Evolutionary conservation across 2,113 vertebrate species (phyloP).

Genomic region (Synchiropus splendidus): DNA sequence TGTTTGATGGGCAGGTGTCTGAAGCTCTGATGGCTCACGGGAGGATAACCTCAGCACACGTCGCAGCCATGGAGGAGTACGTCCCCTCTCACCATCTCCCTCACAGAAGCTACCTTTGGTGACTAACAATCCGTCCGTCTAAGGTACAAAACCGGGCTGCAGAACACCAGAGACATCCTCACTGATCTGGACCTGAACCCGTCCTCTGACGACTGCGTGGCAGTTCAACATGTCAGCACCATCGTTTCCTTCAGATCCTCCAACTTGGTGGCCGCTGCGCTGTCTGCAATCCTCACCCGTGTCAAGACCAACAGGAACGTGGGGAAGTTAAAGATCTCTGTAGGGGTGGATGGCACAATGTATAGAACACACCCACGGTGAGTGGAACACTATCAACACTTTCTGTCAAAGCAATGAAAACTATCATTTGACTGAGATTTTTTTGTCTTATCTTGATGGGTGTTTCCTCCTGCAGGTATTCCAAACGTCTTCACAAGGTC

Average conservation of each 20-base stretch:
- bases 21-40: conserved; percentile 93
- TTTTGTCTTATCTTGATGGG: not conserved
- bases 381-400: conserved; percentile 46
- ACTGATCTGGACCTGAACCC: conserved; percentile 89
- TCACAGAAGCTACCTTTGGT: too few species aligned
- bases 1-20: conserved; percentile 91
- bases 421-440: not conserved
- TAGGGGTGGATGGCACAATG: conserved; percentile 93
- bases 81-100: conserved; percentile 27
- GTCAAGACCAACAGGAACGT: conserved; percentile 86
- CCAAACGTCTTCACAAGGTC: conserved; percentile 89
- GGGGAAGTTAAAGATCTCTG: conserved; percentile 83
- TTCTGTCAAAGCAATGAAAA: not conserved
- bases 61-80: conserved; percentile 95
- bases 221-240: conserved; percentile 91
- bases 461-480: conserved; percentile 76
- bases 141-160: conserved; percentile 93
- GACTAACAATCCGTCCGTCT: not conserved
- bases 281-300: conserved; percentile 81
- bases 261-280: conserved; percentile 80
- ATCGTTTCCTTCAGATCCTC: conserved; percentile 93
- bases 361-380: conserved; percentile 99
- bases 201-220: conserved; percentile 83
- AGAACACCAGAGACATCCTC: conserved; percentile 90
- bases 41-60: conserved; percentile 88